Percentiles rank a stretch among this genome's conserved stretches.
These are phyloP conservation scores for Eutrigla gurnardus DNA, from an alignment of 2,797 vertebrate genomes.

Conservation along the genomic window DNA sequence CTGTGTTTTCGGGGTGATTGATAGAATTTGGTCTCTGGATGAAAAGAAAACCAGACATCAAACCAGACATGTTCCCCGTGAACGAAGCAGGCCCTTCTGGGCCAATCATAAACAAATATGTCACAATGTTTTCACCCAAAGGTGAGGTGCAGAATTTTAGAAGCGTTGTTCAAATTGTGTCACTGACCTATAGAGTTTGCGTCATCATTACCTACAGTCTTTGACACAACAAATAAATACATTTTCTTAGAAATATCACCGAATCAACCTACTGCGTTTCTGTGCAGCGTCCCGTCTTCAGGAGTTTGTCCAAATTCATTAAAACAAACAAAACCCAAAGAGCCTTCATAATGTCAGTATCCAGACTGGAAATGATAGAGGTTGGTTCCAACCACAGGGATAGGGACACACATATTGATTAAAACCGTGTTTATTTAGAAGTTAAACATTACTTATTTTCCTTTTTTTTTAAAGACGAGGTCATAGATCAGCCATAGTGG, in stretches of 20 bases:
- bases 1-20: constrained; percentile 75
- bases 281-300: constrained; percentile 56
- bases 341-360: constrained; percentile 75
- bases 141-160: neutral
- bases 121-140: neutral
- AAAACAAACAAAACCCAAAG: constrained; percentile 63
- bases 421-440: constrained; percentile 75
- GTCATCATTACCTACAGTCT: neutral
- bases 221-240: neutral
- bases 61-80: neutral
- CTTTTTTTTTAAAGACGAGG: constrained; percentile 25
- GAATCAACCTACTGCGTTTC: constrained; percentile 71
- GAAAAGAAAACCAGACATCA: constrained; percentile 11
- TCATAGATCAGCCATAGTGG: constrained; percentile 44
- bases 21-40: constrained; percentile 80
- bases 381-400: constrained; percentile 20
- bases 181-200: neutral
- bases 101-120: neutral
- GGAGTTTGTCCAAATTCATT: constrained; percentile 54
- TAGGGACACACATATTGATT: constrained; percentile 74
- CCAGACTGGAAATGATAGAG: constrained; percentile 44
- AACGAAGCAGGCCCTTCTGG: neutral
- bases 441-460: constrained; percentile 82
- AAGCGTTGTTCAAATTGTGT: neutral
- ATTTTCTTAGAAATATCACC: neutral